These are phyloP conservation scores for Nomada goodeniana DNA, from an alignment of 2,888 invertebrate species.

Conservation along the genomic window DNA sequence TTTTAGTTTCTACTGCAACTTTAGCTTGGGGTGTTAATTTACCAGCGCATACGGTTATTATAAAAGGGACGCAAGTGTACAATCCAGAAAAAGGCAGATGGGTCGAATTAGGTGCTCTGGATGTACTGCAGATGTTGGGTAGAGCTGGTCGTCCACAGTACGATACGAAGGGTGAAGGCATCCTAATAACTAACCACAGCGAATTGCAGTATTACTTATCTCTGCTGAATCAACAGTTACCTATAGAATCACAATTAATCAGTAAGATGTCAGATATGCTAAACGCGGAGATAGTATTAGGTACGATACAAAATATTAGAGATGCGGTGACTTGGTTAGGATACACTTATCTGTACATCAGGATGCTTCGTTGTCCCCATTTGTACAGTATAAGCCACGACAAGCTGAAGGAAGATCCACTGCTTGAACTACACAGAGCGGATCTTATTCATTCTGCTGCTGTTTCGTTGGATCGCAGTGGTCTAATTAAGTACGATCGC, in stretches of 20 bases:
- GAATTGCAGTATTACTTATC: slow-evolving; percentile 99
- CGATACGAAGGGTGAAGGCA: slow-evolving; percentile 98
- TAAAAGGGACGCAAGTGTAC: slow-evolving; percentile 99
- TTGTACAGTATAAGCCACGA: slow-evolving; percentile 94
- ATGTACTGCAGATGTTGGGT: slow-evolving; percentile 99
- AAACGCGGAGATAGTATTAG: slow-evolving; percentile 98
- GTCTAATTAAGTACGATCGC: slow-evolving; percentile 97
- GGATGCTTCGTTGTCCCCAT: slow-evolving; percentile 96
- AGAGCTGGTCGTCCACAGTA: slow-evolving; percentile 97
- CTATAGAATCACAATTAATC: slow-evolving; percentile 98
- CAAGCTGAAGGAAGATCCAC: slow-evolving; percentile 91
- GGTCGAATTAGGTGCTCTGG: slow-evolving; percentile 98
- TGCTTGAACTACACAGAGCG: slow-evolving; percentile 95
- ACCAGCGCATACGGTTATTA: slow-evolving; percentile 99
- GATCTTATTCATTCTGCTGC: slow-evolving; percentile 99
- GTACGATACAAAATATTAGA: slow-evolving; percentile 95
- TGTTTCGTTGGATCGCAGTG: slow-evolving; percentile 94
- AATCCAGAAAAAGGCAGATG: slow-evolving; percentile 99
- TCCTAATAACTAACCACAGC: slow-evolving; percentile 99
- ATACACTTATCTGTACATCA: slow-evolving; percentile 98
- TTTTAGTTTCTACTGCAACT: slow-evolving; percentile 98
- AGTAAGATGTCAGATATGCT: slow-evolving; percentile 97
- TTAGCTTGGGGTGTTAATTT: slow-evolving; percentile 99
- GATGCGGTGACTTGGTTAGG: slow-evolving; percentile 98
- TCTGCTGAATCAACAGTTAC: slow-evolving; percentile 98